Conservation (phyloP, 2,113 vertebrate species). For the Syngnathus typhle region DNA sequence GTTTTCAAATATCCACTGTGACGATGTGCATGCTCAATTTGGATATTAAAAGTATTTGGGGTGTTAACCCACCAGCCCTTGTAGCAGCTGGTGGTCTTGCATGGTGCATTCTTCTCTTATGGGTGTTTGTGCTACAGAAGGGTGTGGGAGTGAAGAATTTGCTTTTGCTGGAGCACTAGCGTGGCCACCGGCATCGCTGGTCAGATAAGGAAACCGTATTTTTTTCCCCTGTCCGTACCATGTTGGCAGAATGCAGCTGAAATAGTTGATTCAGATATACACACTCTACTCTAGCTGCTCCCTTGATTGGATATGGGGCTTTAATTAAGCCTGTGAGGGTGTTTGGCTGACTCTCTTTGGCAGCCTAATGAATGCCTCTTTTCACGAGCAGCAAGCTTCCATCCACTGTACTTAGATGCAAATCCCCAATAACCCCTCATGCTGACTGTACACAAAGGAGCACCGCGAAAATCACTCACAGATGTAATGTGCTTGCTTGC, state of each 20-base stretch:
- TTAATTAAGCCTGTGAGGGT: conserved; percentile 31
- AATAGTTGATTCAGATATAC: conserved; percentile 4
- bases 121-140: conserved; percentile 27
- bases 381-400: conserved; percentile 53
- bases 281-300: conserved; percentile 4
- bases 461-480: neutral
- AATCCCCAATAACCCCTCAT: conserved; percentile 41
- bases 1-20: conserved; percentile 4
- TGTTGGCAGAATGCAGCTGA: neutral
- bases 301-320: conserved; percentile 10
- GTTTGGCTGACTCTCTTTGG: conserved; percentile 44
- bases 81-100: conserved; percentile 57
- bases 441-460: conserved; percentile 29
- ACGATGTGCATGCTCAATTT: conserved; percentile 17
- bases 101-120: conserved; percentile 57
- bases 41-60: conserved; percentile 38
- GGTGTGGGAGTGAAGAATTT: conserved; percentile 40
- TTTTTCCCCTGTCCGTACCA: conserved; percentile 3
- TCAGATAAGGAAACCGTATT: conserved; percentile 28
- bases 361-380: conserved; percentile 60
- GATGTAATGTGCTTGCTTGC: neutral
- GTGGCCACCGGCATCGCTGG: conserved; percentile 35
- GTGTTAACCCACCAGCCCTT: conserved; percentile 36
- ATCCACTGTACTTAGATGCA: conserved; percentile 57
- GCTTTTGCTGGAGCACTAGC: conserved; percentile 43